These are phyloP conservation scores for Fratercula arctica DNA, from an alignment of 2,797 vertebrate species.

Conservation along the genomic window DNA sequence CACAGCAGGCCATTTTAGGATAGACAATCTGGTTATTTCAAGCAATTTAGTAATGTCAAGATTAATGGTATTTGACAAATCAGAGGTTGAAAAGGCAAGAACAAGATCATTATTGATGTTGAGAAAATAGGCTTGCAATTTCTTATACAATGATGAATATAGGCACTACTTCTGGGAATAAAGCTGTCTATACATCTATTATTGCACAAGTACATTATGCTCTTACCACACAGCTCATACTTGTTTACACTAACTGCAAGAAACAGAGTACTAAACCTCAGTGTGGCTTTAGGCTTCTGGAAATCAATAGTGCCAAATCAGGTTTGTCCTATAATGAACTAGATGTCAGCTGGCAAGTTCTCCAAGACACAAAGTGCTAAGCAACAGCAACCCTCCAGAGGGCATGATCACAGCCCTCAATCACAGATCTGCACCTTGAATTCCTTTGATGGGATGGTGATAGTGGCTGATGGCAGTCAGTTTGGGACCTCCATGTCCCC, in stretches of 20 bases:
- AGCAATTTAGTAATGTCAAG: not conserved
- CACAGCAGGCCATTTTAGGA: not conserved
- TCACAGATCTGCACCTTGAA: not conserved
- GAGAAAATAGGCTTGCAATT: not conserved
- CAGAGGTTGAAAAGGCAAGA: not conserved
- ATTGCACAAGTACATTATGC: not conserved
- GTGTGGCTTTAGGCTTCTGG: not conserved
- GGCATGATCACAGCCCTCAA: not conserved
- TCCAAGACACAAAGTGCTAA: not conserved
- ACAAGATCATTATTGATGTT: not conserved
- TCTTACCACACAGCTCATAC: not conserved
- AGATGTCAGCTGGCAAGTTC: not conserved
- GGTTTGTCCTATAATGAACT: not conserved
- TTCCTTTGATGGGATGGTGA: not conserved
- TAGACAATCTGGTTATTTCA: not conserved
- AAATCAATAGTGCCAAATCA: not conserved
- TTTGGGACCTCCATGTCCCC: not conserved
- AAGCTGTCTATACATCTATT: not conserved
- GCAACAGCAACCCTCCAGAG: not conserved
- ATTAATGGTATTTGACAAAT: not conserved
- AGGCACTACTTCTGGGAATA: not conserved
- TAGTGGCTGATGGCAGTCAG: rapidly evolving
- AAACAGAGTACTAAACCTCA: not conserved
- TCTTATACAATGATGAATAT: not conserved
- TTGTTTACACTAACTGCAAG: conserved; percentile 11